phyloP scores from a whole-genome alignment of 1,140 invertebrate species.

The Anthonomus grandis region DNA sequence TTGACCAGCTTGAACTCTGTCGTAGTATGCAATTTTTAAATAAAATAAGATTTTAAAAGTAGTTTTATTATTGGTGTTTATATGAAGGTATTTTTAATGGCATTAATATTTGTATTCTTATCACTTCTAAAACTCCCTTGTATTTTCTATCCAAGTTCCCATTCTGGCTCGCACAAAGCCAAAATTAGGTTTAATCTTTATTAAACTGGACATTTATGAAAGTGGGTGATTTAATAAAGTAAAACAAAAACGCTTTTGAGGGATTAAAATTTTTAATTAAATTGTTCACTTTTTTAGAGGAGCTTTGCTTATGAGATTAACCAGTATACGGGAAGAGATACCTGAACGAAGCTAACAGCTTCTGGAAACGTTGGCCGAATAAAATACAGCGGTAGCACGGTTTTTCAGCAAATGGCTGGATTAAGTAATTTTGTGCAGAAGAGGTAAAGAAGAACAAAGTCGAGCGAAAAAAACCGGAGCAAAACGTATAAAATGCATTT shows the following conservation, averaged over 20 bases:
- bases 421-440: slow-evolving; percentile 11
- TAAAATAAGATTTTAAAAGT: too few species aligned
- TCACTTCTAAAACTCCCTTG: slow-evolving; percentile 6
- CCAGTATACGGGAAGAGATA: background rate
- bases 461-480: too few species aligned
- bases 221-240: slow-evolving; percentile 14
- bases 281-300: slow-evolving; percentile 15
- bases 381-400: slow-evolving; percentile 6
- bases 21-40: too few species aligned
- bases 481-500: too few species aligned
- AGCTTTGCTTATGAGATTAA: slow-evolving; percentile 13
- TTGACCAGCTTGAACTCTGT: too few species aligned
- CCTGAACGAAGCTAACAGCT: background rate
- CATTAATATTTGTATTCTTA: too few species aligned
- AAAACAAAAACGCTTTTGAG: slow-evolving; percentile 13
- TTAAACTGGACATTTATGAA: slow-evolving; percentile 7
- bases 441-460: too few species aligned
- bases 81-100: too few species aligned
- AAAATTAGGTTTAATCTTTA: slow-evolving; percentile 9
- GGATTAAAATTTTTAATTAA: slow-evolving; percentile 21
- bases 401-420: slow-evolving; percentile 5
- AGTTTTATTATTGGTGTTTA: too few species aligned
- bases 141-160: too few species aligned
- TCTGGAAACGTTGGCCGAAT: slow-evolving; percentile 2
- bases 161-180: too few species aligned